Conservation (phyloP, 2,888 invertebrate genomes). For the Epinotia nisella region DNA sequence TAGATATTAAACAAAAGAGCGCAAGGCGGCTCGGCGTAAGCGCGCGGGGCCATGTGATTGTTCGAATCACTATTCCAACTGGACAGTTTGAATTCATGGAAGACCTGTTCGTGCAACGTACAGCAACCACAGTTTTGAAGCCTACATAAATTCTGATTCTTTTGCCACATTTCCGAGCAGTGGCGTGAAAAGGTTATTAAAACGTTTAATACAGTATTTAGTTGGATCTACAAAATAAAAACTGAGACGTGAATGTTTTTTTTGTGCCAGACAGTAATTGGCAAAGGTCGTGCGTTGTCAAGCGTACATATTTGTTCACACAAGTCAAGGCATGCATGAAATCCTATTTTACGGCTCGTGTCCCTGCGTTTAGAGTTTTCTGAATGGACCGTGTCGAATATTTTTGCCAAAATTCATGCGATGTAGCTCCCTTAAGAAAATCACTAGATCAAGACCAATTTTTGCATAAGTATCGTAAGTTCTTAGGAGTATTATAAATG, state of each 20-base stretch:
- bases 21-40: too few relatives aligned
- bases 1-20: too few relatives aligned
- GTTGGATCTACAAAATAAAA: constrained; percentile 14
- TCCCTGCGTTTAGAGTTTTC: constrained; percentile 80
- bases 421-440: constrained; percentile 58
- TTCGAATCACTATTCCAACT: too few relatives aligned
- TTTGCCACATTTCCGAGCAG: too few relatives aligned
- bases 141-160: too few relatives aligned
- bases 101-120: too few relatives aligned
- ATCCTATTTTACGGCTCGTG: constrained; percentile 83
- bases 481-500: too few relatives aligned
- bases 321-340: constrained; percentile 82
- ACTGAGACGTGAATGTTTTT: constrained; percentile 60
- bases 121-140: too few relatives aligned
- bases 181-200: too few relatives aligned
- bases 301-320: constrained; percentile 83
- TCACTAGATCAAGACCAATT: constrained; percentile 50
- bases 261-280: constrained; percentile 65
- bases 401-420: constrained; percentile 63
- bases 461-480: not conserved
- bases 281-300: constrained; percentile 79
- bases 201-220: too few relatives aligned
- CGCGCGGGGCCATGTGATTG: too few relatives aligned
- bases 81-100: too few relatives aligned
- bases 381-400: constrained; percentile 77